Evolutionary conservation across 2,888 invertebrate genomes (phyloP).

Genomic region (Epiperipatus broadwayi): DNA sequence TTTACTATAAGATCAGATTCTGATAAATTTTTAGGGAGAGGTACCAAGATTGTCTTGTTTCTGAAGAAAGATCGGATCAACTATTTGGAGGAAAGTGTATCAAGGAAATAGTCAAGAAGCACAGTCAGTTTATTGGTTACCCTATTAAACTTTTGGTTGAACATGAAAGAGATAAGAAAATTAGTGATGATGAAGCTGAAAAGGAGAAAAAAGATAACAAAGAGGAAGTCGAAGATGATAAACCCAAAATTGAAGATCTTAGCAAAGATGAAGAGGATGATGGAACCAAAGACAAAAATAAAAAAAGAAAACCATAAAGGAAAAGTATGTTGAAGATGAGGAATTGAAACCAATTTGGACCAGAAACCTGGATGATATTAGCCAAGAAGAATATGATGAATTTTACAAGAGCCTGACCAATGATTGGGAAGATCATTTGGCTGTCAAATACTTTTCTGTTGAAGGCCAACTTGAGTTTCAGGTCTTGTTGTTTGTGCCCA

Average conservation of each 20-base stretch:
- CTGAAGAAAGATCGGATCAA: too few relatives aligned
- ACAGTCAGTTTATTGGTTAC: slow-evolving; percentile 99
- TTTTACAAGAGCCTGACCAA: slow-evolving; percentile 92
- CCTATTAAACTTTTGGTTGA: slow-evolving; percentile 75
- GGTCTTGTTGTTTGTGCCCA: slow-evolving; percentile 29
- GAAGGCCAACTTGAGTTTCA: slow-evolving; percentile 32
- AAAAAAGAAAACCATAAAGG: slow-evolving; percentile 87
- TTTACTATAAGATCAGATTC: too few relatives aligned
- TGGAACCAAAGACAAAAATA: slow-evolving; percentile 39
- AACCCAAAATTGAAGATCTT: slow-evolving; percentile 49
- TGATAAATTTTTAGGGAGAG: too few relatives aligned
- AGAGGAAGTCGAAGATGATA: slow-evolving; percentile 37
- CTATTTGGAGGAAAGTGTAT: slow-evolving; percentile 30
- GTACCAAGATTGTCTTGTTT: slow-evolving; percentile 67
- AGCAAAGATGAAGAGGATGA: too few relatives aligned
- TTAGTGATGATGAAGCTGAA: slow-evolving; percentile 47
- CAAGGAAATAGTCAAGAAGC: slow-evolving; percentile 93
- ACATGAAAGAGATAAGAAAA: too few relatives aligned
- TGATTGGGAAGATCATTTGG: slow-evolving; percentile 42
- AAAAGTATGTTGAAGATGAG: slow-evolving; percentile 80
- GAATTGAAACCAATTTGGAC: slow-evolving; percentile 98
- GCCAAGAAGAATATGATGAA: slow-evolving; percentile 70
- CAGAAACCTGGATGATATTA: slow-evolving; percentile 62
- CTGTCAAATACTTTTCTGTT: slow-evolving; percentile 27
- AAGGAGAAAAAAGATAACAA: slow-evolving; percentile 21